Conservation (phyloP, 2,888 invertebrate genomes). For the Ophraella communa region DNA sequence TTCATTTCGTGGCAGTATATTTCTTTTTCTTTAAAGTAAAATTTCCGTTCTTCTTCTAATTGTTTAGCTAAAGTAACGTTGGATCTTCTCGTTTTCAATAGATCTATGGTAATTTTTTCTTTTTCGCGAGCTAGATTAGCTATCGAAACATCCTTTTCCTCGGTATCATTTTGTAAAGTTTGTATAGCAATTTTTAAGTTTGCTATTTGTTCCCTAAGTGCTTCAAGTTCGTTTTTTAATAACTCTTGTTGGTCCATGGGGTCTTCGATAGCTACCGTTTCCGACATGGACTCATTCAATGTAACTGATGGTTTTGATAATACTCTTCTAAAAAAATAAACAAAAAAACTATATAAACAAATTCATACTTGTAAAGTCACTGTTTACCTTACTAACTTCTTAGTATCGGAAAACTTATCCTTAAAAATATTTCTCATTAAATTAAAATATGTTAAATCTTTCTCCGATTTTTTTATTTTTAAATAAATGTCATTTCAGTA, state of each 20-base stretch:
- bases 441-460: no score
- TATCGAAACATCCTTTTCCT: slow-evolving; percentile 61
- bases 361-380: slow-evolving; percentile 7
- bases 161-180: slow-evolving; percentile 60
- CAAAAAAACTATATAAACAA: slow-evolving; percentile 22
- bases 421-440: slow-evolving; percentile 48
- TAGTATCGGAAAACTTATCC: slow-evolving; percentile 47
- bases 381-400: slow-evolving; percentile 49
- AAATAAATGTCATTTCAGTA: slow-evolving; percentile 32
- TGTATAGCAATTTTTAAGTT: slow-evolving; percentile 59
- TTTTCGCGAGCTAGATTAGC: slow-evolving; percentile 63
- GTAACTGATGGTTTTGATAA: slow-evolving; percentile 43
- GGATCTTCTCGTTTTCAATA: slow-evolving; percentile 61
- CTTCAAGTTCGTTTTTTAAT: slow-evolving; percentile 49
- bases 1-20: slow-evolving; percentile 63
- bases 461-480: no score
- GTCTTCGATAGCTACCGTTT: slow-evolving; percentile 18
- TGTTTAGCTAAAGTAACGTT: slow-evolving; percentile 63
- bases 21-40: slow-evolving; percentile 65
- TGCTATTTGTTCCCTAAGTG: slow-evolving; percentile 57
- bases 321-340: slow-evolving; percentile 42
- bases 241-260: slow-evolving; percentile 38
- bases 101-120: slow-evolving; percentile 61
- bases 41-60: slow-evolving; percentile 64
- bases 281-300: slow-evolving; percentile 34